Evolutionary conservation across 2,797 vertebrate genomes (phyloP).

Genomic region (Falco biarmicus): DNA sequence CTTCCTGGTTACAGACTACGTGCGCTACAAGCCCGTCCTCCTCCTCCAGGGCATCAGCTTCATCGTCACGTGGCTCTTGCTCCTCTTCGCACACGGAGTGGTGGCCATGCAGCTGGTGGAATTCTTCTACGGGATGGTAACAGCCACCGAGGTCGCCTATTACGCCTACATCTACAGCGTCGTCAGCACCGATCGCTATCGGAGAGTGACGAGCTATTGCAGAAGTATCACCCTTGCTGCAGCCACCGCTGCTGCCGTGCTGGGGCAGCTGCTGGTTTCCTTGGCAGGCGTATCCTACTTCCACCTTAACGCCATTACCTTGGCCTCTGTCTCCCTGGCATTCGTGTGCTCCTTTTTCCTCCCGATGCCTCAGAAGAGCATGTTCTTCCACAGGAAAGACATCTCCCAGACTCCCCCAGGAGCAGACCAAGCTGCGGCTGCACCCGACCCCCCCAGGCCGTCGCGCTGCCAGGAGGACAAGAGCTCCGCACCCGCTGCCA

Average conservation of each 20-base stretch:
- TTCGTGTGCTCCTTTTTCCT: conserved; percentile 79
- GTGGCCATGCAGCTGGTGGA: conserved; percentile 85
- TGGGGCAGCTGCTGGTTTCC: conserved; percentile 84
- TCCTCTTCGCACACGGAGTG: conserved; percentile 82
- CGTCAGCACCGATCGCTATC: conserved; percentile 78
- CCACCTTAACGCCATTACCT: conserved; percentile 74
- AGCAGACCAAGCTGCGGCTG: rapidly evolving
- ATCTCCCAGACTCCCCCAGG: neutral
- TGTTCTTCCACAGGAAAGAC: conserved; percentile 88
- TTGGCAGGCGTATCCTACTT: conserved; percentile 75
- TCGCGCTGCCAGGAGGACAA: neutral
- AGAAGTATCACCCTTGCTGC: conserved; percentile 75
- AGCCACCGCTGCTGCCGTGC: conserved; percentile 71
- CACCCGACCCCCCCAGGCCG: rapidly evolving
- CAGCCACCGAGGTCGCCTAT: conserved; percentile 91
- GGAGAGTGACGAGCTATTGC: conserved; percentile 84
- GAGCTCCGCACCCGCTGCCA: neutral
- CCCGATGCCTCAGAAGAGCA: conserved; percentile 88
- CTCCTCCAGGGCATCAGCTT: conserved; percentile 81
- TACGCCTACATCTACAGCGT: conserved; percentile 94
- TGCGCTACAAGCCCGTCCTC: conserved; percentile 92
- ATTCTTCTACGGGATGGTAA: conserved; percentile 85
- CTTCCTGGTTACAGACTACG: conserved; percentile 91
- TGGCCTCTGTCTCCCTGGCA: conserved; percentile 80
- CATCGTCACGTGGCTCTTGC: conserved; percentile 79